phyloP scores from a whole-genome alignment of 2,888 invertebrate species.

The Ctena decussata region DNA sequence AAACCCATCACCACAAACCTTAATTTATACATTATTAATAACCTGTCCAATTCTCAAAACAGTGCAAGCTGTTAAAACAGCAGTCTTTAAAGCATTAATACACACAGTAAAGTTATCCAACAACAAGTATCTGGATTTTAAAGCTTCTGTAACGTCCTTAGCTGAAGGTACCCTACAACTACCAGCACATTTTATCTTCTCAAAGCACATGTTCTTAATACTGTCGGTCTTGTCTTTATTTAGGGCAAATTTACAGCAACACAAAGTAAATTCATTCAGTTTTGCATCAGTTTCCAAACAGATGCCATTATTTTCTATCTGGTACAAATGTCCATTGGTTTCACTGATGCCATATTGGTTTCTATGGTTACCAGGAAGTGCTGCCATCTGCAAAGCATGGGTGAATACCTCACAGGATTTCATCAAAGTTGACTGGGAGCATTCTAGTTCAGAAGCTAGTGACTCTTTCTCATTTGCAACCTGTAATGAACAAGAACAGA shows the following conservation, averaged over 20 bases:
- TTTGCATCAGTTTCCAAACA: not conserved
- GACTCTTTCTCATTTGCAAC: constrained; percentile 39
- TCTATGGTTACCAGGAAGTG: not conserved
- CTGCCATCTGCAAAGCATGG: constrained; percentile 32
- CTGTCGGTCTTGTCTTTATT: not conserved
- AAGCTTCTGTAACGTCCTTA: constrained; percentile 15
- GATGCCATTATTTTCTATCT: constrained; percentile 9
- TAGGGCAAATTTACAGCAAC: not conserved
- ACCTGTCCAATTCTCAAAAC: constrained; percentile 75
- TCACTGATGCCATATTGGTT: constrained; percentile 34
- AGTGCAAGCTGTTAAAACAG: constrained; percentile 73
- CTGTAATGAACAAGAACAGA: constrained; percentile 54
- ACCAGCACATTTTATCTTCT: not conserved
- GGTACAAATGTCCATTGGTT: constrained; percentile 40
- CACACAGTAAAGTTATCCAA: constrained; percentile 67
- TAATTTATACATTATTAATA: constrained; percentile 41
- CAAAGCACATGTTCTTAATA: not conserved
- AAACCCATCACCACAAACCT: too few species aligned
- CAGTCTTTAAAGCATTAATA: constrained; percentile 72
- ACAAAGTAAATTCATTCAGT: not conserved
- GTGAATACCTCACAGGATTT: constrained; percentile 54
- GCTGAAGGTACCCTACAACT: not conserved
- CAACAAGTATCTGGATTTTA: constrained; percentile 17
- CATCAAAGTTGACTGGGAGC: constrained; percentile 50
- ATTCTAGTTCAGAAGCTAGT: constrained; percentile 51